Base-by-base conservation (phyloP, 1,140 invertebrate genomes). In the Steinernema khuongi region DNA sequence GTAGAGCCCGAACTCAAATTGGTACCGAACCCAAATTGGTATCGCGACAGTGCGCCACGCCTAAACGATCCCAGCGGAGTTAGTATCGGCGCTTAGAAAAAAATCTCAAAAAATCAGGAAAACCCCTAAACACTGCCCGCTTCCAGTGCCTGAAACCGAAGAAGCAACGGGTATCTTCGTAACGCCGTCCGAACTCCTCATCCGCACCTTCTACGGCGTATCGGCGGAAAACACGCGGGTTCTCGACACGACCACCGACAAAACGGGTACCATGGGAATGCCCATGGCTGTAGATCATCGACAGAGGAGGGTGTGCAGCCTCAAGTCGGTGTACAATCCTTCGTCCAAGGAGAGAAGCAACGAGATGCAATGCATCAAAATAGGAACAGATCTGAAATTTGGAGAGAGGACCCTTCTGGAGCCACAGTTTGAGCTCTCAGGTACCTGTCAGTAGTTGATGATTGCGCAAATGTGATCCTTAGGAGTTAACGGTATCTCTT, bases 161-260 rank as follows among this genome's bases (percentile, higher is more conserved):
- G 50, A 60, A 60, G 50, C 50, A 22, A 60, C 50, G 50, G 50
- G 50, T 60, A 17, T 60, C 22, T 60, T 60, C 26, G 50, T 60
- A 4, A 60, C 50, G 14, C 7, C 50, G 11, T 14, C 50, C 22
- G 50, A 60, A 26, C 14, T 60, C 22, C 11, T 60, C 50, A 14
- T n/a, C 50, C 11, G 50, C 11, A 14, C 50, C 22, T 60, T 60
- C 50, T 22, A 60, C 50, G 26, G 26, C 50, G 26, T 17, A 22
- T 17, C 50, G 14, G 4, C 19, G 11, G 50, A 60, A 7, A 22
- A 60, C 22, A 17, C 50, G 4, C 50, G 22, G 50, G 50, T 60
- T 26, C 11, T 60, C 50, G 50, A 60, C 50, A 60, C 4, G 50
- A 60, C 22, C 50, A 4, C 22, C 11, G 50, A 7, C 50, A 22